Conservation (phyloP, 2,797 vertebrate genomes). For the Protonibea diacanthus region DNA sequence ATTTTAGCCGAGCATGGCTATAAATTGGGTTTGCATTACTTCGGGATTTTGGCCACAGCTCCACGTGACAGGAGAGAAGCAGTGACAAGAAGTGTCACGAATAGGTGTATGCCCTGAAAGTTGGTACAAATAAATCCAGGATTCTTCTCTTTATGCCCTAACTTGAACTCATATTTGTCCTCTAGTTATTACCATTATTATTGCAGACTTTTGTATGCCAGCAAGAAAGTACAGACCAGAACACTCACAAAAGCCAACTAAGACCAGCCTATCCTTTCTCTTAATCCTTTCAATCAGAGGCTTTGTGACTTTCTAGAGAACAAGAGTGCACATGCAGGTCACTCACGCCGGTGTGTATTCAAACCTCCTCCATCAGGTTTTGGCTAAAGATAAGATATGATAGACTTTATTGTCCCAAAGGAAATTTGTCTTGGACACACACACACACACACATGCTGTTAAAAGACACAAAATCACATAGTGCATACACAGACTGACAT, state of each 20-base stretch:
- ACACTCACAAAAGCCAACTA: conserved; percentile 12
- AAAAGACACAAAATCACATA: no score
- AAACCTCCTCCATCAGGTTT: conserved; percentile 36
- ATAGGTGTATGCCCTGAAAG: neutral
- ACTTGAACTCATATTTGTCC: neutral
- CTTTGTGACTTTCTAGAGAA: conserved; percentile 47
- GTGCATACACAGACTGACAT: no score
- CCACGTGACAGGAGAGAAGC: neutral
- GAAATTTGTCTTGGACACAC: no score
- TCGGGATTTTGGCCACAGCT: neutral
- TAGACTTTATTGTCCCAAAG: no score
- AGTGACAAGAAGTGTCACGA: neutral
- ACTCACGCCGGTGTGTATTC: conserved; percentile 21
- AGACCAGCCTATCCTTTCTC: conserved; percentile 32
- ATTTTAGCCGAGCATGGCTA: neutral
- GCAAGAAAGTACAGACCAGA: neutral
- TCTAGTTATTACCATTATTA: neutral
- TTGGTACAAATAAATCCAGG: no score
- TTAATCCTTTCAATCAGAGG: conserved; percentile 66
- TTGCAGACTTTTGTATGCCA: conserved; percentile 1
- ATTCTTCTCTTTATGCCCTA: neutral
- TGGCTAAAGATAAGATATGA: neutral
- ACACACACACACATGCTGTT: no score
- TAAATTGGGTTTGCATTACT: conserved; percentile 13
- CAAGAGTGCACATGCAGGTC: conserved; percentile 17